Base-by-base conservation (phyloP, 1,140 invertebrate species). In the Theocolax elegans region DNA sequence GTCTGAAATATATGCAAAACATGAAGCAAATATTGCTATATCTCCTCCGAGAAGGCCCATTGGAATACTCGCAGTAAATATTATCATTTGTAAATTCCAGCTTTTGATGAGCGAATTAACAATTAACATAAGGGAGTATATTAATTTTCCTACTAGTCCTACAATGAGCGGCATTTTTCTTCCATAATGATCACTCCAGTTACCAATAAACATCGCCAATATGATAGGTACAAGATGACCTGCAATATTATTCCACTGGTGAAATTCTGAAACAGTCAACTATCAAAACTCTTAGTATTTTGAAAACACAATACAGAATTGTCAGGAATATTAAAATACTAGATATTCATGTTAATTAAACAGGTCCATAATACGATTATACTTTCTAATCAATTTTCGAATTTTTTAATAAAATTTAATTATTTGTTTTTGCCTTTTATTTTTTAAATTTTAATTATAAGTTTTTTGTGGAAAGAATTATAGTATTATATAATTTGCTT, bases 1-100 rank as follows among this genome's bases (percentile, higher is more conserved):
- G 72, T 94, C 93, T 8, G 91, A 89, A 35, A 94, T 87, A 75
- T 94, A 94, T 0, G 91, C 87, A 77, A 94, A 93, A 38, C 89
- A 89, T 0, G 89, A 88, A 12, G 90, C 90, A 77, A 94, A 94
- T 72, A 94, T 92, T 0, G 91, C 90, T 13, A 94, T 87, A 76
- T 93, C 91, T 4, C 90, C 90, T 0, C 92, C 92, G 0, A 92
- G 90, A 15, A 94, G 73, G 0, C 91, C 89, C 80, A 90, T 90
- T 0, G 93, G 93, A 21, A 94, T 80, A 9, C 88, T 90, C 0
- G 92, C 92, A 1, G 90, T 90, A 73, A 90, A 93, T 64, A 93
- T 89, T 0, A 94, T 83, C 73, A 91, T 90, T 60, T 93, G 88
- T n/a, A 93, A 75, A 2, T 91, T 89, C 92, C 93, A 94, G 0